A percentile compares a stretch with the other conserved stretches of the same genome.
Evolutionary conservation across 2,888 invertebrate genomes (phyloP).

Genomic region (Phlogophora meticulosa): DNA sequence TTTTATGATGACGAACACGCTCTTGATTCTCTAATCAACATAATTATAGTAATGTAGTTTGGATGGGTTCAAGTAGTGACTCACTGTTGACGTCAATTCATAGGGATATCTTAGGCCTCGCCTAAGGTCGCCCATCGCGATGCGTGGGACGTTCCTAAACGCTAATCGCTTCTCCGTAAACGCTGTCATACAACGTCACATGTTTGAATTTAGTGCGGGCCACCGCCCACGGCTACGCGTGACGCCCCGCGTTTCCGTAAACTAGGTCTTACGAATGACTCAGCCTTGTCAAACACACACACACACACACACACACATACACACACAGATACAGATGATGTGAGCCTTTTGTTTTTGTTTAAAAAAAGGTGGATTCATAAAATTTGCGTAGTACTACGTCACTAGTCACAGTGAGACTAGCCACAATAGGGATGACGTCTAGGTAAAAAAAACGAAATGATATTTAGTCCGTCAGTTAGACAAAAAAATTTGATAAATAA

Average conservation of each 20-base stretch:
- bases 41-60: background rate
- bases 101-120: too few species aligned
- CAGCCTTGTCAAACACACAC: conserved; percentile 6
- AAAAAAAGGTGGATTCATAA: conserved; percentile 13
- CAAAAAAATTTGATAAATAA: background rate
- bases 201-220: too few species aligned
- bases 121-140: too few species aligned
- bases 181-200: too few species aligned
- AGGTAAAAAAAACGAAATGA: too few species aligned
- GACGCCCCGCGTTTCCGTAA: too few species aligned
- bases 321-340: background rate
- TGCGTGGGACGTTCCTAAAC: too few species aligned
- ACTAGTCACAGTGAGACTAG: too few species aligned
- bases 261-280: conserved; percentile 29
- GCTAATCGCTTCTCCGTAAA: too few species aligned
- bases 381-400: background rate
- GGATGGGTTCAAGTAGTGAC: conserved; percentile 8
- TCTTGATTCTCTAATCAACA: conserved; percentile 4
- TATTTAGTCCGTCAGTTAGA: too few species aligned
- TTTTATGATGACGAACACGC: conserved; percentile 11
- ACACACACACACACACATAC: conserved; percentile 12
- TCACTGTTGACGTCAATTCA: conserved; percentile 33
- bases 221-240: too few species aligned
- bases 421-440: too few species aligned
- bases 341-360: background rate